Conservation (phyloP, 1,140 invertebrate genomes). For the Aphaenogaster floridana region DNA sequence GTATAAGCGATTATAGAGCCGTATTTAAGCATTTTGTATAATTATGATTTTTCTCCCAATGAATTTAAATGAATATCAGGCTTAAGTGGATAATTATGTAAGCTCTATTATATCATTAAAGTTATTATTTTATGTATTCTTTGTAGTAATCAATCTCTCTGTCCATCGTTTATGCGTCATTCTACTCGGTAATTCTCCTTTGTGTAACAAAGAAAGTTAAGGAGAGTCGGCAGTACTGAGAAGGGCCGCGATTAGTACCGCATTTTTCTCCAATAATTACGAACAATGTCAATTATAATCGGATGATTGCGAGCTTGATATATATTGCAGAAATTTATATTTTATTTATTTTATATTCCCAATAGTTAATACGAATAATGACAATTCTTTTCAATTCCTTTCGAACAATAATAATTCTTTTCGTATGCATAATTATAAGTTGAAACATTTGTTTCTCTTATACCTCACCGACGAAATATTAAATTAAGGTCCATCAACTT, state of each 20-base stretch:
- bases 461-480: too few relatives aligned
- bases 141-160: conserved; percentile 1
- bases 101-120: conserved; percentile 68
- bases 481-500: too few relatives aligned
- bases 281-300: conserved; percentile 22
- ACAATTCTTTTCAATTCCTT: too few relatives aligned
- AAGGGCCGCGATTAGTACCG: too few relatives aligned
- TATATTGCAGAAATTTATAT: neutral
- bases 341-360: too few relatives aligned
- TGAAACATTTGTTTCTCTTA: neutral
- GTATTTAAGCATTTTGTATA: conserved; percentile 70
- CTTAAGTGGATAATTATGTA: conserved; percentile 55
- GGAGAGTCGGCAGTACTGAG: neutral
- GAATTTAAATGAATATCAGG: conserved; percentile 50
- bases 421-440: too few relatives aligned
- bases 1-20: conserved; percentile 44
- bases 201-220: neutral
- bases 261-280: conserved; percentile 4
- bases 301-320: neutral
- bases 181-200: neutral
- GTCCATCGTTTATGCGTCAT: neutral
- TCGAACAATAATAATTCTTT: neutral
- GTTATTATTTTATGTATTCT: conserved; percentile 74
- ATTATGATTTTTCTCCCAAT: conserved; percentile 65
- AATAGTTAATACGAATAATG: too few relatives aligned